Base-by-base conservation (phyloP, 2,113 vertebrate species). In the Seriola aureovittata region DNA sequence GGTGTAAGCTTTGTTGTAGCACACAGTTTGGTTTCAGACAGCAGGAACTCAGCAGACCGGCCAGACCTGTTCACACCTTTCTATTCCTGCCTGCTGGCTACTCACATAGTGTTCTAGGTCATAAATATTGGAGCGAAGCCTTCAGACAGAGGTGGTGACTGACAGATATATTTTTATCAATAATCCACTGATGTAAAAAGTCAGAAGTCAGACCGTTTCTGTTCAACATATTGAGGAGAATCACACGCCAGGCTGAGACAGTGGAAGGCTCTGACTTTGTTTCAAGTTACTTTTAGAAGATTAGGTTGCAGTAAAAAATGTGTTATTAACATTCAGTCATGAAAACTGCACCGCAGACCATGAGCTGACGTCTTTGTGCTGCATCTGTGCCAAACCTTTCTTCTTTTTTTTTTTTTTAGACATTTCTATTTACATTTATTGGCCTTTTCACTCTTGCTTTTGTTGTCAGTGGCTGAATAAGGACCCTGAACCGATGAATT, bases 31-130 rank as follows among this genome's bases (percentile, higher is more conserved):
- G 48, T 67, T 73, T 68, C 60, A 25, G 42, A 65, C 38, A 52
- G 16, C 3, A 17, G 48, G 42, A 75, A 85, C 73, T 70, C 32
- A 71, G 50, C 74, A 46, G 71, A 88, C 86, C 81, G 74, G 87
- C 46, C 82, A 66, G 80, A 89, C 91, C 71, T 82, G 88, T 90
- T 91, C 77, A 62, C 67, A 82, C 23, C 34, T 83, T 82, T 85
- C 87, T 85, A 88, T 91, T 85, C 76, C 81, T 86, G 81, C 77
- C 76, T 38, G 13, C 52, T 23, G 71, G 78, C 44, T 67, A 48
- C 48, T 88, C 75, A 91, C 92, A 89, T 82, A 60, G 32, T 60
- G 74, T 92, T 89, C 88, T 62, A n/a, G 52, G 38, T 80, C 86
- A 88, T 58, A 84, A 84, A 88, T 86, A 73, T 34, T 64, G 7